These are phyloP conservation scores for Agriopis marginaria DNA, from an alignment of 2,888 invertebrate species.

Conservation along the genomic window DNA sequence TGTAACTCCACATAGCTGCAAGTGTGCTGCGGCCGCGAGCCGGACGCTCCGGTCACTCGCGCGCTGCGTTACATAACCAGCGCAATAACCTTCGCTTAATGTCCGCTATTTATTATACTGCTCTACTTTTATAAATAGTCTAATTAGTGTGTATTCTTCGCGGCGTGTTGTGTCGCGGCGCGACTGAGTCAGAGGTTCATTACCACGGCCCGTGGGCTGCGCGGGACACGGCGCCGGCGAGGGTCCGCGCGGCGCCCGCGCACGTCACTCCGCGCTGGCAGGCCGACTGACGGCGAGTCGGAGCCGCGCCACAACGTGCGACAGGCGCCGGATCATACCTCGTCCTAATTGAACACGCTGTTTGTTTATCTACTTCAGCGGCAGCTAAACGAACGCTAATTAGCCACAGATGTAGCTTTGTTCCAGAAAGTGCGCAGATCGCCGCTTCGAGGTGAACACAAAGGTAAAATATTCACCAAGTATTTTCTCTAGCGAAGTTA, in stretches of 20 bases:
- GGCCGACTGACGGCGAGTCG: constrained; percentile 14
- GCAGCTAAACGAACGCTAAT: constrained; percentile 22
- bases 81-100: constrained; percentile 29
- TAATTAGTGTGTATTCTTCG: constrained; percentile 24
- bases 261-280: not conserved
- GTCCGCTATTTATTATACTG: constrained; percentile 33
- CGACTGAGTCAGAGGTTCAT: constrained; percentile 32
- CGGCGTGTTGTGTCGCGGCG: not conserved
- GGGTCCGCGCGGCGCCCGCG: constrained; percentile 2
- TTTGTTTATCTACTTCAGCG: constrained; percentile 22
- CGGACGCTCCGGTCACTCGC: not conserved
- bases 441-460: constrained; percentile 22
- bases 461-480: not conserved
- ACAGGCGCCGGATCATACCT: constrained; percentile 9
- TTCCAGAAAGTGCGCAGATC: constrained; percentile 13
- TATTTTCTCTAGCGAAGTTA: constrained; percentile 2
- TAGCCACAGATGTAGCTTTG: constrained; percentile 15
- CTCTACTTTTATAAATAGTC: constrained; percentile 32
- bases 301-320: not conserved
- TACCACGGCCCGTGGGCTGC: constrained; percentile 20
- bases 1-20: constrained; percentile 10
- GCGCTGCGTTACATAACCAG: constrained; percentile 17
- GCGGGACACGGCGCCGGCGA: constrained; percentile 3
- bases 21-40: not conserved
- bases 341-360: constrained; percentile 20